Percentiles rank a stretch among this genome's conserved stretches.
phyloP scores from a whole-genome alignment of 2,888 invertebrate genomes.

The Drosophila nr. perissopoda region DNA sequence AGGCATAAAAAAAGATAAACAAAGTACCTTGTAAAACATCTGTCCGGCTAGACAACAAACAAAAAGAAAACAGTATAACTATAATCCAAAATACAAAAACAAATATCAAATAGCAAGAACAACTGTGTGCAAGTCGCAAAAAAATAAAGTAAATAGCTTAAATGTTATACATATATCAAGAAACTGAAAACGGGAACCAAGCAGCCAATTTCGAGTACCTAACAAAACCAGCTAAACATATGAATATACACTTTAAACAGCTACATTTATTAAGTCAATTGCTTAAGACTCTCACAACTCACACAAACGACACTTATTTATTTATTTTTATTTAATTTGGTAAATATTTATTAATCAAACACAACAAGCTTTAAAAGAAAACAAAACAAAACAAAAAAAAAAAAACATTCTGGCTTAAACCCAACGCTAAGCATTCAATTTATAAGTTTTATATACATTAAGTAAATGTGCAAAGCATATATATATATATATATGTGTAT shows the following conservation, averaged over 20 bases:
- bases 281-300: constrained; percentile 39
- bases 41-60: constrained; percentile 24
- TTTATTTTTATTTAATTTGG: constrained; percentile 50
- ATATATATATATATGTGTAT: constrained; percentile 25
- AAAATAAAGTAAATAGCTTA: constrained; percentile 34
- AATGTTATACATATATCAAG: constrained; percentile 47
- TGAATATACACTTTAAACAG: constrained; percentile 27
- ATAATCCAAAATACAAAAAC: constrained; percentile 31
- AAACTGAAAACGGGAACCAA: constrained; percentile 73
- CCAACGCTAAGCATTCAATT: constrained; percentile 71
- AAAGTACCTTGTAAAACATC: constrained; percentile 53
- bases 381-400: constrained; percentile 19
- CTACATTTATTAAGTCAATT: constrained; percentile 46
- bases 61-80: constrained; percentile 11
- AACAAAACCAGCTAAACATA: constrained; percentile 62
- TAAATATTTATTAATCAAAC: constrained; percentile 60
- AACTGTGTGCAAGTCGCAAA: constrained; percentile 50
- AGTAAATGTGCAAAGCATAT: constrained; percentile 75
- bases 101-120: constrained; percentile 27
- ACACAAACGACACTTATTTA: constrained; percentile 40
- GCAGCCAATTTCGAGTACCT: constrained; percentile 75
- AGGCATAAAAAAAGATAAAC: constrained; percentile 11
- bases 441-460: constrained; percentile 59
- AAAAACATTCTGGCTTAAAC: constrained; percentile 69
- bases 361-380: constrained; percentile 70